Evolutionary conservation across 2,888 invertebrate species (phyloP).

Genomic region (Dugesia japonica): DNA sequence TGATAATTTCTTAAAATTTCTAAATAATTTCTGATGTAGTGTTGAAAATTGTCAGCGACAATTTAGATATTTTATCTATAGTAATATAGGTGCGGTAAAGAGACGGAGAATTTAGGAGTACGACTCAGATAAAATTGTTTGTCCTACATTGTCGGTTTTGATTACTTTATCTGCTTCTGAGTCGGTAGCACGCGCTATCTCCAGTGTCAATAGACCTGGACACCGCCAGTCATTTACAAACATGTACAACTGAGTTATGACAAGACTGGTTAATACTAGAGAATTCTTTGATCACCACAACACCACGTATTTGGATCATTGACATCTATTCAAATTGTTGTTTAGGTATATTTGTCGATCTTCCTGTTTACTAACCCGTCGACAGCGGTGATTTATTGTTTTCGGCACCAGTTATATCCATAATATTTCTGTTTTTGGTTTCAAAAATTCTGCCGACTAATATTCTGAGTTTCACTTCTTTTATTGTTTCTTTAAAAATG

Average conservation of each 20-base stretch:
- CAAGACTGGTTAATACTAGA: slow-evolving; percentile 7
- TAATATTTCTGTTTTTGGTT: not conserved
- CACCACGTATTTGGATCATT: slow-evolving; percentile 16
- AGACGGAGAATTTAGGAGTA: slow-evolving; percentile 16
- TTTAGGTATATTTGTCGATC: slow-evolving; percentile 5
- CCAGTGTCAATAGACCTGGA: slow-evolving; percentile 12
- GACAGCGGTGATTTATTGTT: slow-evolving; percentile 9
- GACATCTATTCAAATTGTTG: slow-evolving; percentile 20
- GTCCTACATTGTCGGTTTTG: slow-evolving; percentile 20
- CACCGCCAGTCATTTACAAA: not conserved
- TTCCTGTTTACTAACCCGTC: slow-evolving; percentile 20
- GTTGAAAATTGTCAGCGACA: slow-evolving; percentile 11
- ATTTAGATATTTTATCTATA: not conserved
- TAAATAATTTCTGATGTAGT: not conserved
- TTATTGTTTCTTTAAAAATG: not conserved
- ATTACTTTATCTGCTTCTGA: slow-evolving; percentile 1
- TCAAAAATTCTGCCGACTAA: not conserved
- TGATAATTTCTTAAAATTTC: too few species aligned
- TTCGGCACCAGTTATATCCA: not conserved
- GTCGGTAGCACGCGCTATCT: not conserved
- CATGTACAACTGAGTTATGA: slow-evolving; percentile 11
- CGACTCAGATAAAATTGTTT: slow-evolving; percentile 14
- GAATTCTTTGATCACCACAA: slow-evolving; percentile 9
- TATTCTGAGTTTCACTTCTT: not conserved
- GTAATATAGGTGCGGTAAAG: slow-evolving; percentile 15